phyloP scores from a whole-genome alignment of 1,140 invertebrate species.

The Tetragnatha versicolor region DNA sequence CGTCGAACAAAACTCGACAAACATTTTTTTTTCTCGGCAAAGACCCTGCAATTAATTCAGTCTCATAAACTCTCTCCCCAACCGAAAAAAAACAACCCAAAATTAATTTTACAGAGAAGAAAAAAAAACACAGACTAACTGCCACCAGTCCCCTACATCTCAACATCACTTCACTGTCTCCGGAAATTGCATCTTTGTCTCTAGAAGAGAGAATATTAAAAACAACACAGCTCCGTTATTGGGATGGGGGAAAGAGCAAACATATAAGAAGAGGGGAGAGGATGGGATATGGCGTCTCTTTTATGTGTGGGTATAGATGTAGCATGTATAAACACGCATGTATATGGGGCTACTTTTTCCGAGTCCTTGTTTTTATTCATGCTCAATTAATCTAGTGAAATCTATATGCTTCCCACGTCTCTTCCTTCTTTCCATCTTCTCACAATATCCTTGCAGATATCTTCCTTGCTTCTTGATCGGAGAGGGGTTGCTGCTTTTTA shows the following conservation, averaged over 20 bases:
- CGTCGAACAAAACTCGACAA: no score
- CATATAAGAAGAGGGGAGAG: neutral
- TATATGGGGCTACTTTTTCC: neutral
- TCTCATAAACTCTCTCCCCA: no score
- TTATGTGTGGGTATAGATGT: slow-evolving; percentile 9
- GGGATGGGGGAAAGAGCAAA: neutral
- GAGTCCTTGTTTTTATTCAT: slow-evolving; percentile 47
- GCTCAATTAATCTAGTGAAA: slow-evolving; percentile 52
- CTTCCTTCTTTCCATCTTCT: no score
- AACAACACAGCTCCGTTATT: slow-evolving; percentile 34
- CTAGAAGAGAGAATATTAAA: slow-evolving; percentile 38
- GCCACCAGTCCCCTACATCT: slow-evolving; percentile 1
- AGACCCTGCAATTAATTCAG: no score
- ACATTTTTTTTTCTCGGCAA: no score
- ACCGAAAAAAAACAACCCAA: no score
- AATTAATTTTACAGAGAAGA: no score
- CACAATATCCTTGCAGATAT: slow-evolving; percentile 24
- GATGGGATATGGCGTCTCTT: slow-evolving; percentile 1
- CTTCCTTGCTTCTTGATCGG: slow-evolving; percentile 20
- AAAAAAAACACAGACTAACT: no score
- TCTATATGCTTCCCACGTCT: slow-evolving; percentile 47
- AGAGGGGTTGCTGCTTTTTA: slow-evolving; percentile 16
- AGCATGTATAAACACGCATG: slow-evolving; percentile 23
- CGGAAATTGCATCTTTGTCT: slow-evolving; percentile 46
- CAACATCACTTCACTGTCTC: slow-evolving; percentile 3